Evolutionary conservation across 1,140 invertebrate genomes (phyloP), one percentile per base, ranked within the genome.

Genomic region (Rhynchophorus ferrugineus): DNA sequence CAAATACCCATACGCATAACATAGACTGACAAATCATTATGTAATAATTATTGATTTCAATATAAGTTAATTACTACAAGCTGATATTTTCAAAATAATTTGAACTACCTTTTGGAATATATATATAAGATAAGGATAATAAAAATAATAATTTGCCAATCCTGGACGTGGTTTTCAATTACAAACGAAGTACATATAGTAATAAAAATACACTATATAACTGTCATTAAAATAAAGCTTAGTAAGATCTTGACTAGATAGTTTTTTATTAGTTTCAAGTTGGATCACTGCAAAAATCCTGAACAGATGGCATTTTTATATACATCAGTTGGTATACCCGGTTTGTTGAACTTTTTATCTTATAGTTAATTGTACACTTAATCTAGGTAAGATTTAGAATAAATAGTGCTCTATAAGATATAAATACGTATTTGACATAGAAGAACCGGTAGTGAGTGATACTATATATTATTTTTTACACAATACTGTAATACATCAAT

Each of bases 251-350:
- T 55, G 56, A 58, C 56, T 58, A 57, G 56, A 57, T 18, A 48
- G n/a, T 38, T 47, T 54, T 36, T 7, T 38, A 24, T 14, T 1
- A 8, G 37, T 3, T 7, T 8, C 33, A 33, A 49, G 22, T 46
- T 29, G 42, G 55, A 57, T 57, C 56, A 58, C 52, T 58, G 56
- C 56, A 58, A 58, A 55, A 49, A 55, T 58, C 56, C 52, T 49
- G 37, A 33, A 41, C 21, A 49, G 47, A 49, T 49, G 47, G 38
- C 22, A 20, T 39, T 47, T n/a, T 29, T 41, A 38, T 11, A 11
- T 49, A 18, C 35, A 49, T 49, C 47, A 49, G 38, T 16, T 49
- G 41, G 47, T 49, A 49, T 49, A 49, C 47, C 47, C 47, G 47
- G 36, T 33, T 41, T 49, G 47, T 36, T 49, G 37, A 49, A 49